Evolutionary conservation across 2,888 invertebrate species (phyloP), one percentile per base, ranked within the genome.

Genomic region (Ophion ventricosus): DNA sequence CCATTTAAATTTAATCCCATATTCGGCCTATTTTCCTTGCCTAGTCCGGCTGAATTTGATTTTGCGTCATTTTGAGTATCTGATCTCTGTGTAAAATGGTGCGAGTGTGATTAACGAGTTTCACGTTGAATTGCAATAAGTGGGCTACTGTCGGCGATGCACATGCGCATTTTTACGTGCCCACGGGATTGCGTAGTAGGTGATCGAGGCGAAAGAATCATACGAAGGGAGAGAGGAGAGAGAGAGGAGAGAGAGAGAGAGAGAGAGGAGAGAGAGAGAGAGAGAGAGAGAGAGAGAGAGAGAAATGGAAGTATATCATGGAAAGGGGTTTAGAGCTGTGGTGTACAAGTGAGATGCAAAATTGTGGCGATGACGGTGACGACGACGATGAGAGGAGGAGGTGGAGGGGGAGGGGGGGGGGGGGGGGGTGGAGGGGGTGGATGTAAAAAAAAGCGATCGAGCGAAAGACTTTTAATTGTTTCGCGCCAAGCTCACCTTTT

Each of bases 381-480:
- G 83, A 67, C 61, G 70, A 64, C 35, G 74, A 78, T 64, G 80
- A 59, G 43, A 74, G 11, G 59, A 75, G 82, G 80, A n/a, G n/a
- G n/a, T n/a, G n/a, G n/a, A n/a, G n/a, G n/a, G n/a, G n/a, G n/a
- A n/a, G n/a, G n/a, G n/a, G n/a, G n/a, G n/a, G n/a, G n/a, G n/a
- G n/a, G n/a, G n/a, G n/a, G n/a, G n/a, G n/a, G n/a, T n/a, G n/a
- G n/a, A n/a, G n/a, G n/a, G n/a, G n/a, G n/a, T n/a, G n/a, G n/a
- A n/a, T n/a, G n/a, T n/a, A n/a, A n/a, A 64, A 75, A 84, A 77
- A 86, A 91, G 92, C 92, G 92, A 92, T 92, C 91, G 91, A 91
- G 92, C 92, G 92, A 92, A 92, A 93, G 92, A 92, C 92, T 93
- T 93, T 93, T 93, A 93, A 93, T 93, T 93, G 92, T 93, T 93